Conservation (phyloP, 2,888 invertebrate genomes). For the Idaea biselata region DNA sequence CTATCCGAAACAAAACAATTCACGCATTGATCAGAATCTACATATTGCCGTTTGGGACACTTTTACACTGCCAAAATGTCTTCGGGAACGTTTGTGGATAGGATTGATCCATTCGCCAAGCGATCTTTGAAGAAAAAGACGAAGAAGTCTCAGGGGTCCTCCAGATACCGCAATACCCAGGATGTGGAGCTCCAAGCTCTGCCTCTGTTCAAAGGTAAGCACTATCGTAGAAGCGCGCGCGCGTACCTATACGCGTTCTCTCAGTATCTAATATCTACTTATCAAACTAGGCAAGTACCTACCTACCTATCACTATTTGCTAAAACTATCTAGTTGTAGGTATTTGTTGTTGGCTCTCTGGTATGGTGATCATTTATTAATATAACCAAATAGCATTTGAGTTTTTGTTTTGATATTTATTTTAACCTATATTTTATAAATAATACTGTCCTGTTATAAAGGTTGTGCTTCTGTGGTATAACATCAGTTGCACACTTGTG, state of each 20-base stretch:
- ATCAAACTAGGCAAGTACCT: background rate
- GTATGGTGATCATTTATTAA: background rate
- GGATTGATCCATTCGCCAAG: slow-evolving; percentile 99
- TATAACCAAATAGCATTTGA: background rate
- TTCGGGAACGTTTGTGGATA: slow-evolving; percentile 97
- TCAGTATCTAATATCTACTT: background rate
- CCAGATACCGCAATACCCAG: slow-evolving; percentile 98
- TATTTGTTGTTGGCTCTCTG: background rate
- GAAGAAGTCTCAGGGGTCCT: slow-evolving; percentile 99
- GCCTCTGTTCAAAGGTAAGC: slow-evolving; percentile 96
- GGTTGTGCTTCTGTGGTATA: background rate
- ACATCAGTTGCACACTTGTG: too few relatives aligned
- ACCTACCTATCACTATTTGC: background rate
- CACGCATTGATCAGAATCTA: slow-evolving; percentile 75
- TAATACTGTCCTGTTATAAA: background rate
- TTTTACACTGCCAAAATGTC: slow-evolving; percentile 81
- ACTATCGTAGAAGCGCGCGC: slow-evolving; percentile 10
- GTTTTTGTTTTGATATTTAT: background rate
- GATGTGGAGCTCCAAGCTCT: slow-evolving; percentile 98
- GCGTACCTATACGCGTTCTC: slow-evolving; percentile 1
- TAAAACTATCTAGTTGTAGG: slow-evolving; percentile 2
- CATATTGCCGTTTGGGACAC: slow-evolving; percentile 76
- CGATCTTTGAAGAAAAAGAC: slow-evolving; percentile 98
- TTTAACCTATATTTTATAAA: background rate
- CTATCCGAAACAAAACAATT: slow-evolving; percentile 75